phyloP scores from a whole-genome alignment of 1,140 invertebrate species.

The Frieseomelitta varia region DNA sequence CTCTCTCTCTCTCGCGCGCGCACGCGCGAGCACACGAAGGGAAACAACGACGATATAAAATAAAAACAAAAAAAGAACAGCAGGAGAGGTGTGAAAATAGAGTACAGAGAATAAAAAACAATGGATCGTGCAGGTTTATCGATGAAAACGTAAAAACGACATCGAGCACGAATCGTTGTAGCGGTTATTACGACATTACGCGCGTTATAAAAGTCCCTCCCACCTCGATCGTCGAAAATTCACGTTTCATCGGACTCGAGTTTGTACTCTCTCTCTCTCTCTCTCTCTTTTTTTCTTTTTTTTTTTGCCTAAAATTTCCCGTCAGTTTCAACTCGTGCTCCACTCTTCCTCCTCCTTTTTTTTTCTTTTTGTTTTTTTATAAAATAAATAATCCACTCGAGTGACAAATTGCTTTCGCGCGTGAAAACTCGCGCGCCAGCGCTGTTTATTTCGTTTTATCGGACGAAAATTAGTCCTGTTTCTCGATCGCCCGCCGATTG shows the following conservation, averaged over 20 bases:
- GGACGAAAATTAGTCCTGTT: neutral
- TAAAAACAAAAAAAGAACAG: neutral
- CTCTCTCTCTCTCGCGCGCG: too few relatives aligned
- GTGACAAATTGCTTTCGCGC: constrained; percentile 16
- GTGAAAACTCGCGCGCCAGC: neutral
- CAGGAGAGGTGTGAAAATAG: neutral
- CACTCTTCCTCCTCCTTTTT: too few relatives aligned
- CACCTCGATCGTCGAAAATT: neutral
- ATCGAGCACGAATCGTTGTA: neutral
- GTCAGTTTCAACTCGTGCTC: neutral
- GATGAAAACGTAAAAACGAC: constrained; percentile 14
- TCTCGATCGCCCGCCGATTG: neutral
- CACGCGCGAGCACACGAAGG: too few relatives aligned
- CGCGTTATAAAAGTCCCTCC: neutral
- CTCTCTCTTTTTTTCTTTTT: too few relatives aligned
- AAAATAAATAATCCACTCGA: constrained; percentile 19
- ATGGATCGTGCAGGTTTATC: neutral
- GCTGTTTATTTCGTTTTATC: constrained; percentile 4
- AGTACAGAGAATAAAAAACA: neutral
- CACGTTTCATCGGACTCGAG: neutral
- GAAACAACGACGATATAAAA: neutral
- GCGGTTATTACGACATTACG: constrained; percentile 38
- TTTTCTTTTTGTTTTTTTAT: neutral
- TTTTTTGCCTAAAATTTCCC: too few relatives aligned
- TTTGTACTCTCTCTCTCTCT: too few relatives aligned